Conservation (phyloP, 1,140 invertebrate species). For the Varroa destructor region DNA sequence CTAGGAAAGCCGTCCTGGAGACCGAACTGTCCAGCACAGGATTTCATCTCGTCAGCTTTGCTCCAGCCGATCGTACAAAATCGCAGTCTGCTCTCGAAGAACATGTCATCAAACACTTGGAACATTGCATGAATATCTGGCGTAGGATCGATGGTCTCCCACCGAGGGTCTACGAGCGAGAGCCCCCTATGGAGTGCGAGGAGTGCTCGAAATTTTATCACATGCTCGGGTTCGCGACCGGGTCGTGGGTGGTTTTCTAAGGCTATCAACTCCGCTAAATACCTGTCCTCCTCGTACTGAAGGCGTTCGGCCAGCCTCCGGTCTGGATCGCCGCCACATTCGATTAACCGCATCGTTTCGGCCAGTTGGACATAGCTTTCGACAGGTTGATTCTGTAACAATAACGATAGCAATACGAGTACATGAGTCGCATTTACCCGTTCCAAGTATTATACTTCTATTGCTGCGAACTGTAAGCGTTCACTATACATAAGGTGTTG, state of each 20-base stretch:
- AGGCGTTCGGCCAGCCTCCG: neutral
- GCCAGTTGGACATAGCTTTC: too few species aligned
- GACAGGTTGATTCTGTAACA: too few species aligned
- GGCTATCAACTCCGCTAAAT: neutral
- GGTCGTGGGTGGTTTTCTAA: neutral
- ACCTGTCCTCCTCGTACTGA: constrained; percentile 9
- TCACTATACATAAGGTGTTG: too few species aligned
- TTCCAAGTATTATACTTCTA: too few species aligned
- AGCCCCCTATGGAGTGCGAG: neutral
- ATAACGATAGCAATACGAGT: too few species aligned
- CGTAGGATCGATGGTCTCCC: constrained; percentile 79
- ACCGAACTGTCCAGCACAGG: constrained; percentile 55
- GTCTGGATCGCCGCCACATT: neutral
- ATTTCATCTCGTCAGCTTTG: constrained; percentile 63
- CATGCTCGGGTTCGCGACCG: too few species aligned
- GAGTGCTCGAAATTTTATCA: neutral
- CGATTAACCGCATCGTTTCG: neutral
- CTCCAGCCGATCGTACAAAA: constrained; percentile 75
- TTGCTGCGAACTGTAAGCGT: too few species aligned
- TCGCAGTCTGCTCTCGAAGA: constrained; percentile 61
- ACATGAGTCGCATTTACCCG: too few species aligned
- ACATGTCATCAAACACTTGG: constrained; percentile 65
- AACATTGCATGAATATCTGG: constrained; percentile 79
- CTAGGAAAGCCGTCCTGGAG: constrained; percentile 53
- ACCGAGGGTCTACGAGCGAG: constrained; percentile 45